Conservation (phyloP, 2,113 vertebrate species). For the Phrynosoma blainvillii region DNA sequence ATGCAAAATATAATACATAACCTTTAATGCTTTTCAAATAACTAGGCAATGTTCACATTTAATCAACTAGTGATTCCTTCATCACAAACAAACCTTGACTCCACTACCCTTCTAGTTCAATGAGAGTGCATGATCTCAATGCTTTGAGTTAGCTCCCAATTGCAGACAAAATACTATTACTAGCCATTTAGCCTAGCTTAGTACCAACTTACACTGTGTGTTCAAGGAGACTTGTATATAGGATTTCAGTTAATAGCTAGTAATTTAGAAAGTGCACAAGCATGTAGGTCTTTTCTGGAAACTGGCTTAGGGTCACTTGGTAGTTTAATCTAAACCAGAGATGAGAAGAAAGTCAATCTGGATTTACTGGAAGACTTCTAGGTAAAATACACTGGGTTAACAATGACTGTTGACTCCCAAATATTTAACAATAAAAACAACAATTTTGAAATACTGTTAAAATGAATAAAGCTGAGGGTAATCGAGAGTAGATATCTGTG, state of each 20-base stretch:
- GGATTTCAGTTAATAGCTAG: not conserved
- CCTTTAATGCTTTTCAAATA: too few species aligned
- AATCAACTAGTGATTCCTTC: not conserved
- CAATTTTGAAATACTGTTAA: too few species aligned
- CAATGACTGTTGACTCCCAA: not conserved
- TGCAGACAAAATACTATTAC: not conserved
- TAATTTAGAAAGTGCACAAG: too few species aligned
- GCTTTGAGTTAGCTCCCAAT: not conserved
- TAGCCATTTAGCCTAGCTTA: not conserved
- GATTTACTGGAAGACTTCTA: not conserved
- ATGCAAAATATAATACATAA: too few species aligned
- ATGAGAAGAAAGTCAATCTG: not conserved
- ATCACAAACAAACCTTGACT: not conserved
- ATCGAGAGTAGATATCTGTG: too few species aligned
- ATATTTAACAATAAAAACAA: not conserved
- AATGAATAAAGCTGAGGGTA: too few species aligned
- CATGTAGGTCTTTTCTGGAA: not conserved
- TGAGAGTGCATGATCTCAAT: not conserved
- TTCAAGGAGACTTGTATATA: not conserved
- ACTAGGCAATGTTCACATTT: not conserved
- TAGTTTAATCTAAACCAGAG: not conserved
- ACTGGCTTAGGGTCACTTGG: not conserved
- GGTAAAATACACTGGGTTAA: too few species aligned
- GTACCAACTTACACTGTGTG: not conserved
- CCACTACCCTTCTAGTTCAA: accelerated